Base-by-base conservation (phyloP, 1,140 invertebrate genomes). In the Lethrus apterus region DNA sequence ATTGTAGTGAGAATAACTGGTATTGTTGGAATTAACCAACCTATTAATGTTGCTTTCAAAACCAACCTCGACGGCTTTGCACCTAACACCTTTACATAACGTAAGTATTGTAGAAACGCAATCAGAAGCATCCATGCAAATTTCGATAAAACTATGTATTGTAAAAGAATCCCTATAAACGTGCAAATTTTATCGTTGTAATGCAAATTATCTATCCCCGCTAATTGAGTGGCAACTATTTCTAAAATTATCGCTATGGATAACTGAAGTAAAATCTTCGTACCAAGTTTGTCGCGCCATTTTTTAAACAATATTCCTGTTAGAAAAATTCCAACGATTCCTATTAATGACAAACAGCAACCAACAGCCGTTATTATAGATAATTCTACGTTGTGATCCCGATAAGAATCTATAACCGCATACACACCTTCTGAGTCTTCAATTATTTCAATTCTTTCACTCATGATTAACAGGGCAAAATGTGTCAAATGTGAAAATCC, bases 81-180 rank as follows among this genome's bases (percentile, higher is more conserved):
- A 0, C 75, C 71, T 14, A 79, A 63, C 2, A 80, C 74, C 21
- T 65, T 66, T 1, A 80, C 76, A 44, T 77, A 78, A 34, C 77
- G 64, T 34, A 73, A 68, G 57, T 79, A 80, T 56, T 81, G 79
- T 29, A 79, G 60, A 32, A 73, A 60, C n/a, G 77, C 78, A 11
- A 77, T 74, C 34, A 80, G 68, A 23, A 80, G 57, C 78, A 79
- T 80, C 79, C 79, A 81, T 56, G 69, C 69, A 59, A 81, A 81
- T 50, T 76, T 72, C 10, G 75, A 65, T 23, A 80, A 54, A 17
- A 79, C 68, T 3, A 75, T 69, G 57, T 79, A 81, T 52, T 81
- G 79, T 30, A 79, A 51, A 18, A 73, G 26, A 10, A 70, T 71
- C 3, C 79, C 79, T 13, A 78, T 48, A 15, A 65, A 51, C 18